Conservation (phyloP, 2,888 invertebrate genomes). For the Parnassius orleans region DNA sequence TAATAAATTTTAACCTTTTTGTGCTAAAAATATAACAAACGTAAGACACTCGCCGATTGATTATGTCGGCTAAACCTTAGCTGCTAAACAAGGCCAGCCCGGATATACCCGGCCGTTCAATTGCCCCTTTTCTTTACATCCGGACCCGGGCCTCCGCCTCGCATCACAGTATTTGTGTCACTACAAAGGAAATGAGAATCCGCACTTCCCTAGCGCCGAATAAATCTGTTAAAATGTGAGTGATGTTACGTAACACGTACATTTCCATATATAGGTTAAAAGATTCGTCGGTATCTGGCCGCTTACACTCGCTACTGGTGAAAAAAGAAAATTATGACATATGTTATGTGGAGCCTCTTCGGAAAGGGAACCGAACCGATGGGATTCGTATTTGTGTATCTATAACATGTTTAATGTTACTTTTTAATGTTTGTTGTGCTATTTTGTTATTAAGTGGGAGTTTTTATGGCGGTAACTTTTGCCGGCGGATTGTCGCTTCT, state of each 20-base stretch:
- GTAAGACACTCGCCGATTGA: slow-evolving; percentile 22
- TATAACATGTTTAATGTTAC: too few relatives aligned
- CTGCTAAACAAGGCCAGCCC: slow-evolving; percentile 27
- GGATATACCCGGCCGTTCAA: slow-evolving; percentile 34
- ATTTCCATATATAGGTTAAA: not conserved
- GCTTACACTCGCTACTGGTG: not conserved
- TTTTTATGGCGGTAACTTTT: too few relatives aligned
- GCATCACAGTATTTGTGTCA: slow-evolving; percentile 17
- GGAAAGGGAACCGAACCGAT: too few relatives aligned
- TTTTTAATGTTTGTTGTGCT: too few relatives aligned
- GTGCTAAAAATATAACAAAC: not conserved
- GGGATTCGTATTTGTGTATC: too few relatives aligned
- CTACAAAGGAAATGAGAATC: slow-evolving; percentile 23
- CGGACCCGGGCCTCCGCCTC: slow-evolving; percentile 28
- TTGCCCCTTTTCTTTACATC: slow-evolving; percentile 33
- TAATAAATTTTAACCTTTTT: not conserved
- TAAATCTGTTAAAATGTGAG: slow-evolving; percentile 11
- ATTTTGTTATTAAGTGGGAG: too few relatives aligned
- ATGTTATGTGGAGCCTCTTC: too few relatives aligned
- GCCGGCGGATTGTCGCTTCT: too few relatives aligned
- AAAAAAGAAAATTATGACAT: too few relatives aligned
- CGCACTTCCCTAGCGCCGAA: slow-evolving; percentile 4
- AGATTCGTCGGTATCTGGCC: not conserved
- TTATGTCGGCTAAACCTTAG: slow-evolving; percentile 27
- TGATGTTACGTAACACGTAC: not conserved